Conservation (phyloP, 2,113 vertebrate species). For the Ailurus styani region DNA sequence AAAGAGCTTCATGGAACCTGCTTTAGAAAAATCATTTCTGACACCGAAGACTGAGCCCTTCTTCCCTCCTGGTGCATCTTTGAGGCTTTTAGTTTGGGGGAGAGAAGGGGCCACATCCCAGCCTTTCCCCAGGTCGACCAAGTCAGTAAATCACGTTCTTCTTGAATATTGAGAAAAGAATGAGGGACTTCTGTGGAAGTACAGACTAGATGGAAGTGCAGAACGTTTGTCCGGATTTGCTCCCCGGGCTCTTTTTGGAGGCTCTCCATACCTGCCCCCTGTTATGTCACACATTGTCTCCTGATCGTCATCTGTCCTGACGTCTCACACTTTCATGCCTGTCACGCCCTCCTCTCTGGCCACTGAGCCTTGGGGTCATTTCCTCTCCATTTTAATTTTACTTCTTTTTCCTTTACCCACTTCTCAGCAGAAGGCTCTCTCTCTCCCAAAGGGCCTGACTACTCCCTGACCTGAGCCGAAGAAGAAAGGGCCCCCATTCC, state of each 20-base stretch:
- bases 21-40: neutral
- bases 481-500: neutral
- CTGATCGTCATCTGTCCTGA: neutral
- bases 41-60: neutral
- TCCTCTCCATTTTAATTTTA: neutral
- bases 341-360: neutral
- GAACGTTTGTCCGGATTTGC: neutral
- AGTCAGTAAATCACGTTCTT: neutral
- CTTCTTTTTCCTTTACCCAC: neutral
- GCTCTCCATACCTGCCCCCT: neutral
- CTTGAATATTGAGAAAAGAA: neutral
- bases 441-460: neutral
- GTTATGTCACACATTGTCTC: neutral
- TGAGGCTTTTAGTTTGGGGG: neutral
- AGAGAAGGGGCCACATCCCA: neutral
- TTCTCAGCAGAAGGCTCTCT: neutral
- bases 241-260: neutral
- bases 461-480: neutral
- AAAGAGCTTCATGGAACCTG: neutral
- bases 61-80: neutral
- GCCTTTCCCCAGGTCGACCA: neutral
- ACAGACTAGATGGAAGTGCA: fast-evolving
- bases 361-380: neutral
- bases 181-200: neutral
- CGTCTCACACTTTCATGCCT: neutral